These are phyloP conservation scores for Paradoxurus hermaphroditus DNA, from an alignment of 2,113 vertebrate species.

Conservation along the genomic window DNA sequence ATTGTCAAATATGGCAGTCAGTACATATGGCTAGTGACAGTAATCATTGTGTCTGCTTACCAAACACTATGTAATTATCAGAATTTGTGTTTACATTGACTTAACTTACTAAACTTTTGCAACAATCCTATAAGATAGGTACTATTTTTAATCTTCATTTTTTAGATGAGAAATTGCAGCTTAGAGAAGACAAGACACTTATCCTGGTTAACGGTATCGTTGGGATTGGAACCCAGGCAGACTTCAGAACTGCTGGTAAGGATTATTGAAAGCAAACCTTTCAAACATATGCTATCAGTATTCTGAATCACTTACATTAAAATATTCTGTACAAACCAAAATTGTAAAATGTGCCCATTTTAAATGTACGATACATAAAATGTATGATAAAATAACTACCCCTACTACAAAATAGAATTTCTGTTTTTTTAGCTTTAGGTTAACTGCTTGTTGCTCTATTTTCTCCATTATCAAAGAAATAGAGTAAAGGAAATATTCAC, in stretches of 20 bases:
- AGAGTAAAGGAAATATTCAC: conserved; percentile 72
- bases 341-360: not conserved
- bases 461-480: conserved; percentile 56
- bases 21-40: not conserved
- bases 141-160: not conserved
- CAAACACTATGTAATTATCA: not conserved
- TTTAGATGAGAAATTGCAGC: not conserved
- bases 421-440: conserved; percentile 31
- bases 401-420: not conserved
- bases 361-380: too few relatives aligned
- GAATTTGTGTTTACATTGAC: not conserved
- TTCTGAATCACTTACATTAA: not conserved
- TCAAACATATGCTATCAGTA: not conserved
- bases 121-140: not conserved
- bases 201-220: not conserved
- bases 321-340: conserved; percentile 22
- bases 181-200: not conserved
- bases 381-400: not conserved
- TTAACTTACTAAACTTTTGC: not conserved
- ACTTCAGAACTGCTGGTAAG: not conserved
- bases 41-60: not conserved
- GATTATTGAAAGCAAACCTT: not conserved
- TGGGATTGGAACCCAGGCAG: not conserved
- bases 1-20: not conserved
- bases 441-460: not conserved